Evolutionary conservation across 1,140 invertebrate species (phyloP), one percentile per base, ranked within the genome.

Genomic region (Venturia canescens): DNA sequence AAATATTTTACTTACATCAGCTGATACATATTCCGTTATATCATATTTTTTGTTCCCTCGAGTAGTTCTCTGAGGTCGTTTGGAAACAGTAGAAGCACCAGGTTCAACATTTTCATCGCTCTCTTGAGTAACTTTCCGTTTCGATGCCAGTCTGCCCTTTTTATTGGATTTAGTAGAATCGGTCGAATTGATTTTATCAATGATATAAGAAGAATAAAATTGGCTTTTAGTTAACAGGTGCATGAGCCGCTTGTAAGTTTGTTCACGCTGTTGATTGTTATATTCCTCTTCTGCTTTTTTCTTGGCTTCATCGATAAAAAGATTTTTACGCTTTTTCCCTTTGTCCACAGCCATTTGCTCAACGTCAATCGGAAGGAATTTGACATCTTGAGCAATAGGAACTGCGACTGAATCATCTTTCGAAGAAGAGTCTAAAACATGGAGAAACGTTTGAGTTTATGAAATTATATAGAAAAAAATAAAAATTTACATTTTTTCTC

Each of bases 151-250:
- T 83, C 63, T 69, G 23, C 7, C 4, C 63, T 76, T 78, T 70
- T 38, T 27, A 53, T 79, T 80, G 13, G 6, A 80, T 67, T 80
- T 44, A 69, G 23, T 74, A 79, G 78, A n/a, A 1, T 69, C 27
- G 13, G 71, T 70, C 13, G 38, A 44, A 23, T 87, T 76, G 76
- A 92, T 87, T 81, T 92, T 92, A 18, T 88, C 79, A 16, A 87
- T 31, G 15, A 93, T 84, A 82, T 89, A 90, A 7, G 87, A 79
- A 1, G 91, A 83, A 82, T 90, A 92, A 83, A 93, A 92, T 84
- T 93, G 85, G 69, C 92, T 93, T 63, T 87, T 83, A 6, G 83
- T 87, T 29, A 93, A 80, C 9, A 93, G 86, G 85, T 90, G 89
- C 86, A 89, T 89, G 11, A 91, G 84, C 21, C 83, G 80, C 78